Conservation (phyloP, 1,140 invertebrate species). For the Tribolium castaneum region DNA sequence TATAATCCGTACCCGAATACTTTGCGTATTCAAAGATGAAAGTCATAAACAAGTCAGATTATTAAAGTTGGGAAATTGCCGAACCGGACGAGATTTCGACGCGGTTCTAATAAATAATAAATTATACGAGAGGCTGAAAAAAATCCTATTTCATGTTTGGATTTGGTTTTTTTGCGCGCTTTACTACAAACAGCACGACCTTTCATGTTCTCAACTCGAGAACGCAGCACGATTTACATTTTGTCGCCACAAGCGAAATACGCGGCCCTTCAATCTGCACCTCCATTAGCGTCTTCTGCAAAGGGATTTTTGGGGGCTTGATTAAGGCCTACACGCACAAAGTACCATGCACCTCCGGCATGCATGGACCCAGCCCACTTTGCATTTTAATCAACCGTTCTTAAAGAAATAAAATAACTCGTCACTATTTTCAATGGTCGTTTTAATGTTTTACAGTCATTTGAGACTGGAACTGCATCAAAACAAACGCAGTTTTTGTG, state of each 20-base stretch:
- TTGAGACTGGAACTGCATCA: too few species aligned
- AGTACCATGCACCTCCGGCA: background rate
- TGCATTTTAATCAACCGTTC: background rate
- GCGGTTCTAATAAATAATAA: background rate
- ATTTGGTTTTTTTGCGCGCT: background rate
- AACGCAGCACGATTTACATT: background rate
- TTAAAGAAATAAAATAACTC: too few species aligned
- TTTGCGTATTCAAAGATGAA: conserved; percentile 35
- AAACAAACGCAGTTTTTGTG: too few species aligned
- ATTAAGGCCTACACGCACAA: background rate
- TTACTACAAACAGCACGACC: background rate
- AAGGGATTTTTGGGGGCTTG: background rate
- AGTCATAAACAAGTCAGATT: conserved; percentile 30
- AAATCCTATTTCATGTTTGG: background rate
- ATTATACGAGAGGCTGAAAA: background rate
- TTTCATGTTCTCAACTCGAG: background rate
- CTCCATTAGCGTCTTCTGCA: background rate
- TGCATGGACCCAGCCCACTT: background rate
- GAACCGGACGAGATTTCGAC: conserved; percentile 9
- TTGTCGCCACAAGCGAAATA: background rate
- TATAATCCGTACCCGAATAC: conserved; percentile 31
- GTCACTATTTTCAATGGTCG: too few species aligned
- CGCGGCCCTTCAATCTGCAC: background rate
- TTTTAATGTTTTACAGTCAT: too few species aligned
- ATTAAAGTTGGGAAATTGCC: conserved; percentile 24